These are phyloP conservation scores for Drymodes brunneopygia DNA, from an alignment of 2,113 vertebrate species.

Conservation along the genomic window DNA sequence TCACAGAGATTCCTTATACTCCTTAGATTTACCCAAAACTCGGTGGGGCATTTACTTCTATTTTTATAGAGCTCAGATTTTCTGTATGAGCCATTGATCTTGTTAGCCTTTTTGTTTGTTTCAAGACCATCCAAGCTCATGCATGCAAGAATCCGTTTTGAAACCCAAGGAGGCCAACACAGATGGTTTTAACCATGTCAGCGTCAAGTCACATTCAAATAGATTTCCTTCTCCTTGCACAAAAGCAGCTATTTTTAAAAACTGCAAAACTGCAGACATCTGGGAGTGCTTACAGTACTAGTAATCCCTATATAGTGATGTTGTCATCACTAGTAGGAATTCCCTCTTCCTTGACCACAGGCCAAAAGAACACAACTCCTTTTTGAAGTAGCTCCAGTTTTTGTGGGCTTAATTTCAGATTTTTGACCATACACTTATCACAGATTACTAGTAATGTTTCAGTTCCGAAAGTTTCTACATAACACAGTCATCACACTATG, in stretches of 20 bases:
- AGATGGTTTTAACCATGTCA: constrained; percentile 42
- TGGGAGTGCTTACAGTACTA: constrained; percentile 6
- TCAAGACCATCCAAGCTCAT: background rate
- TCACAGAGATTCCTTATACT: background rate
- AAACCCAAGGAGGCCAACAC: background rate
- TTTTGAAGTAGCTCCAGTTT: constrained; percentile 13
- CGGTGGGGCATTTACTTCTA: background rate
- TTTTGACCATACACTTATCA: background rate
- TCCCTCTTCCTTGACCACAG: background rate
- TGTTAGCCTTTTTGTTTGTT: background rate
- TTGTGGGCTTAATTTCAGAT: background rate
- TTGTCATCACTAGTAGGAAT: background rate
- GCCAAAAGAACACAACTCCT: background rate
- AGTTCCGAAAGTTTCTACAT: rapidly evolving
- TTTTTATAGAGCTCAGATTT: background rate
- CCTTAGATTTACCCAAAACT: background rate
- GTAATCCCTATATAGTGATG: background rate
- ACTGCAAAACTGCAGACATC: background rate
- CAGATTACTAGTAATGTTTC: background rate
- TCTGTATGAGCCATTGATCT: background rate
- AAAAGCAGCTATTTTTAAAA: constrained; percentile 47
- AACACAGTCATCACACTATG: background rate
- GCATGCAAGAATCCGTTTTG: background rate
- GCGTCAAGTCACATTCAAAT: constrained; percentile 33
- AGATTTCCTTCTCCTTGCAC: background rate